Conservation (phyloP, 1,140 invertebrate genomes). For the Drosophila kikkawai region DNA sequence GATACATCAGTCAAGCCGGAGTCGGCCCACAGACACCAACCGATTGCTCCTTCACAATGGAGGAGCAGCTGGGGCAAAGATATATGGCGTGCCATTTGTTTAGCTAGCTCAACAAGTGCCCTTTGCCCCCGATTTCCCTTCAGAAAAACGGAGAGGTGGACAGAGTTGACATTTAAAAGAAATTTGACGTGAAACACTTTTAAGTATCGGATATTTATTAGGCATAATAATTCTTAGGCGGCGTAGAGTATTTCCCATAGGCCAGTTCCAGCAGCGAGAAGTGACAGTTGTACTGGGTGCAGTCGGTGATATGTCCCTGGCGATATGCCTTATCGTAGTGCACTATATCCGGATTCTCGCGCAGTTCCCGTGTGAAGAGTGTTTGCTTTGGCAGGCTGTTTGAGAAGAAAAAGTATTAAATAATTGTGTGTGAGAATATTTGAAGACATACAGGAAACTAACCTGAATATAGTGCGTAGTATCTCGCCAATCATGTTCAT, state of each 20-base stretch:
- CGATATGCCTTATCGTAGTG: conserved; percentile 89
- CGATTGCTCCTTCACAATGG: conserved; percentile 11
- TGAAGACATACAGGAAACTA: background rate
- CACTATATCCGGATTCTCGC: conserved; percentile 88
- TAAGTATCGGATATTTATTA: conserved; percentile 62
- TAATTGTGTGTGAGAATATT: background rate
- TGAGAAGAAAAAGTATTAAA: background rate
- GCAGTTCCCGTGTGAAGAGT: conserved; percentile 88
- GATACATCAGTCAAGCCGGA: conserved; percentile 60
- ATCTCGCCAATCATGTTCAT: conserved; percentile 85
- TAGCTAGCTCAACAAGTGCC: conserved; percentile 60
- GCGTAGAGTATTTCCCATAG: conserved; percentile 88
- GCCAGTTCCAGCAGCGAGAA: conserved; percentile 91
- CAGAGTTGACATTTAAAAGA: conserved; percentile 52
- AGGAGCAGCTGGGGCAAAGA: conserved; percentile 40
- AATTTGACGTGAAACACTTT: conserved; percentile 64
- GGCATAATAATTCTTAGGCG: conserved; percentile 75
- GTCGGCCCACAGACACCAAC: conserved; percentile 32
- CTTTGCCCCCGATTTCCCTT: conserved; percentile 1
- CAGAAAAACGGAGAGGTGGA: conserved; percentile 7
- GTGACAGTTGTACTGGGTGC: conserved; percentile 88
- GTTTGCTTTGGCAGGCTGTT: conserved; percentile 88
- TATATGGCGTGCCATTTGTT: conserved; percentile 75
- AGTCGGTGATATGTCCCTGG: conserved; percentile 86
- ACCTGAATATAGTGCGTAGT: conserved; percentile 76